These are phyloP conservation scores for Agriotes lineatus DNA, from an alignment of 2,888 invertebrate species.

Conservation along the genomic window DNA sequence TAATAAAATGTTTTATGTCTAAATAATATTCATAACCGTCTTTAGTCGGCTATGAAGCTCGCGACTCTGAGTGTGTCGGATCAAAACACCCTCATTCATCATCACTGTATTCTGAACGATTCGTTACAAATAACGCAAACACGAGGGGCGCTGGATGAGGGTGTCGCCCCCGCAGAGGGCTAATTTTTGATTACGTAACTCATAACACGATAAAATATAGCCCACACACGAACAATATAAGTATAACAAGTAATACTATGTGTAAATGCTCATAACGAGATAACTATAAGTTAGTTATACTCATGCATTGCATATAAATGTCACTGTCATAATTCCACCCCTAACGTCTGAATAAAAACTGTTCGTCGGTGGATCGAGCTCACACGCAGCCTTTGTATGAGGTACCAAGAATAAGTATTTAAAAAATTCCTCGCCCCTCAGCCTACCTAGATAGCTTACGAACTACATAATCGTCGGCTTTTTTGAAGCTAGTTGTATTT, in stretches of 20 bases:
- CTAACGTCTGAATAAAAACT: too few relatives aligned
- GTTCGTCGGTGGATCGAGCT: too few relatives aligned
- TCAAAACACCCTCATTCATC: slow-evolving; percentile 60
- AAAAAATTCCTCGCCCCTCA: slow-evolving; percentile 2
- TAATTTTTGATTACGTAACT: slow-evolving; percentile 65
- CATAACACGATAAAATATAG: slow-evolving; percentile 59
- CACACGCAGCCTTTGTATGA: neutral
- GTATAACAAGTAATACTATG: slow-evolving; percentile 33
- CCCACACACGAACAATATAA: slow-evolving; percentile 56
- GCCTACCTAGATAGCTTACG: slow-evolving; percentile 5
- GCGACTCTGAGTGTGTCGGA: slow-evolving; percentile 41
- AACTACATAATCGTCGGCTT: slow-evolving; percentile 54
- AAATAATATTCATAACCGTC: slow-evolving; percentile 10
- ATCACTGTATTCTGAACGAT: slow-evolving; percentile 62
- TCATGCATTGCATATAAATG: neutral
- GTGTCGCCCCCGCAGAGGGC: slow-evolving; percentile 58
- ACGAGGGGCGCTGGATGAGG: slow-evolving; percentile 54
- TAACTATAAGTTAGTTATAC: slow-evolving; percentile 10
- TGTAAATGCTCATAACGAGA: slow-evolving; percentile 26
- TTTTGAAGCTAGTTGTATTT: slow-evolving; percentile 62
- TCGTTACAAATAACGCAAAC: slow-evolving; percentile 65
- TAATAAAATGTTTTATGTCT: too few relatives aligned
- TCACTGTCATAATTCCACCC: too few relatives aligned
- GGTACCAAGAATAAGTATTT: neutral
- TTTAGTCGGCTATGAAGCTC: slow-evolving; percentile 27